phyloP scores from a whole-genome alignment of 2,797 vertebrate species.

The Muscicapa comitata region DNA sequence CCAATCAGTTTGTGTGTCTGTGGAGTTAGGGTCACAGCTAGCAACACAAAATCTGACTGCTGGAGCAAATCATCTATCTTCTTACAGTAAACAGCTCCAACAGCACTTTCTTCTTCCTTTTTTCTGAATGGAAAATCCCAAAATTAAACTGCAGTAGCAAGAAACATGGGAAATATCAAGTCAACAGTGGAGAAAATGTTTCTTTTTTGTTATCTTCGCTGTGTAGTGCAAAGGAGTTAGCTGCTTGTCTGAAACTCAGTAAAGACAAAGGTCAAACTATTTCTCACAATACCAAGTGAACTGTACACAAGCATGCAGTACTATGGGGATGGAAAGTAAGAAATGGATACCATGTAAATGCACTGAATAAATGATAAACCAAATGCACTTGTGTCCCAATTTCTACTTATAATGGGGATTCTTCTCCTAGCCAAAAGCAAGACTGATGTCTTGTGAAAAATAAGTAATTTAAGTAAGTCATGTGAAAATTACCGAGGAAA shows the following conservation, averaged over 20 bases:
- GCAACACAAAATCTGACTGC: constrained; percentile 80
- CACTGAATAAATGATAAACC: neutral
- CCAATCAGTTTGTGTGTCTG: constrained; percentile 75
- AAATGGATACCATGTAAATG: neutral
- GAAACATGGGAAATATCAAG: neutral
- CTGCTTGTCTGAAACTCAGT: too few species aligned
- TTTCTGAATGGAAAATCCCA: constrained; percentile 56
- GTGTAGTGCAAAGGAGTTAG: neutral
- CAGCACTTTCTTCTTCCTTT: constrained; percentile 72
- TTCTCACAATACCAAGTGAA: neutral
- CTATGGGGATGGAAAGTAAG: neutral
- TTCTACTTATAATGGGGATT: neutral
- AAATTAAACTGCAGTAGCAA: neutral
- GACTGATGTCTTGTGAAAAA: neutral
- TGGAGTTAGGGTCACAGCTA: constrained; percentile 73
- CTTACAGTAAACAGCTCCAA: constrained; percentile 77
- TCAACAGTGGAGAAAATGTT: neutral
- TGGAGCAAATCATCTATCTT: constrained; percentile 79
- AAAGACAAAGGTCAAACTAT: neutral
- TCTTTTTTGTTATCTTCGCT: neutral
- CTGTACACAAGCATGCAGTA: neutral
- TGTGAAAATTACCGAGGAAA: neutral
- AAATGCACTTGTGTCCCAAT: neutral
- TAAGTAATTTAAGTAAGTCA: neutral
- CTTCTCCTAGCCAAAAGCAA: neutral